phyloP scores from a whole-genome alignment of 2,888 invertebrate species.

The Graphium colonna region DNA sequence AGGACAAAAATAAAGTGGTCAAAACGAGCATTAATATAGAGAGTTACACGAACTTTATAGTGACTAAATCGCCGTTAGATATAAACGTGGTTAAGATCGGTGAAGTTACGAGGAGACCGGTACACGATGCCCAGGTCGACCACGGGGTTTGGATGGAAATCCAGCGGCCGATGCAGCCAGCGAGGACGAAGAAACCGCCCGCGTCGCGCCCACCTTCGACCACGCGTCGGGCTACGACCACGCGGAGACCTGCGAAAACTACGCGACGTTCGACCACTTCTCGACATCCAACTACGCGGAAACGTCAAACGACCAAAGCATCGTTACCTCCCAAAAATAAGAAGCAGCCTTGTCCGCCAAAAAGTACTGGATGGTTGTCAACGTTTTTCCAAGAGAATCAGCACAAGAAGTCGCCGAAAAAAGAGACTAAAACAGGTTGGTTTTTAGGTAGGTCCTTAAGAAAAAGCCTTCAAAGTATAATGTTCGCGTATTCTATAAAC shows the following conservation, averaged over 20 bases:
- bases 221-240: constrained; percentile 27
- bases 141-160: constrained; percentile 48
- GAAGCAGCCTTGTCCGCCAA: constrained; percentile 54
- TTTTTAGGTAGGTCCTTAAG: constrained; percentile 51
- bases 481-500: neutral
- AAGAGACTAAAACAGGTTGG: constrained; percentile 63
- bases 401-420: constrained; percentile 45
- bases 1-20: constrained; percentile 57
- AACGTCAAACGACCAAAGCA: constrained; percentile 41
- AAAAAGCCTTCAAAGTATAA: constrained; percentile 5
- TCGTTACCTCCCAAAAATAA: constrained; percentile 45
- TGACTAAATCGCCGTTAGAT: constrained; percentile 50
- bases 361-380: constrained; percentile 54
- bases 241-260: constrained; percentile 24
- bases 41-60: constrained; percentile 70
- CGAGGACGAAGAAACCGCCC: constrained; percentile 37
- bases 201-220: constrained; percentile 26
- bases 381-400: constrained; percentile 55
- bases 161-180: constrained; percentile 27
- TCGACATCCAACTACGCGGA: constrained; percentile 27
- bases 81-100: constrained; percentile 31
- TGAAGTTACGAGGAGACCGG: constrained; percentile 35
- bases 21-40: constrained; percentile 69
- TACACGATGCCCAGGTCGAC: constrained; percentile 35
- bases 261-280: constrained; percentile 32